A percentile compares a stretch with the other conserved stretches of the same genome.
These are phyloP conservation scores for Phalloptychus januarius DNA, from an alignment of 2,797 vertebrate genomes.

Conservation along the genomic window DNA sequence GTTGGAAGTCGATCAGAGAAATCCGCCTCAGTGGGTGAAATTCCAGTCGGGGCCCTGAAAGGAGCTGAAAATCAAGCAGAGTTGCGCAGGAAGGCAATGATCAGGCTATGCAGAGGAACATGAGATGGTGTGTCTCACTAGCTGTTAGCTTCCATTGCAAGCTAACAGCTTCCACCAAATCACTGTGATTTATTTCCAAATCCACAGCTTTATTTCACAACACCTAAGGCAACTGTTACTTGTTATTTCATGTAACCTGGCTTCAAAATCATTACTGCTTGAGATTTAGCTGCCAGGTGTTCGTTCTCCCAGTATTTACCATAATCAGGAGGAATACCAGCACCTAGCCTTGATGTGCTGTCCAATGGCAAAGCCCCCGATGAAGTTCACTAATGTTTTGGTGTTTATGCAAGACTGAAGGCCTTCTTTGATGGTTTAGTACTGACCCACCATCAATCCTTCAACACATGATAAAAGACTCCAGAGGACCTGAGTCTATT, in stretches of 20 bases:
- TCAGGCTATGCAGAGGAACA: too few relatives aligned
- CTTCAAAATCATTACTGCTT: background rate
- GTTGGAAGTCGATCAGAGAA: too few relatives aligned
- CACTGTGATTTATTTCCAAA: background rate
- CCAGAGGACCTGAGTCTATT: too few relatives aligned
- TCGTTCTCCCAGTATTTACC: background rate
- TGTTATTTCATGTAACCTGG: background rate
- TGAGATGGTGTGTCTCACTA: background rate
- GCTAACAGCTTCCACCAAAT: too few relatives aligned
- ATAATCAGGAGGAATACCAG: background rate
- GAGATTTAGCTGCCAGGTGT: background rate
- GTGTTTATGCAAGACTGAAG: background rate
- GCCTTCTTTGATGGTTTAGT: background rate
- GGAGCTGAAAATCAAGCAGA: too few relatives aligned
- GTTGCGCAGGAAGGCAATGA: too few relatives aligned
- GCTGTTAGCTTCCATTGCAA: background rate
- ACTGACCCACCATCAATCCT: background rate
- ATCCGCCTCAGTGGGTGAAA: too few relatives aligned
- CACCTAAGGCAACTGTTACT: background rate
- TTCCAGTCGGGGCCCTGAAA: too few relatives aligned
- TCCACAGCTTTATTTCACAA: background rate
- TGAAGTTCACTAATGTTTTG: background rate
- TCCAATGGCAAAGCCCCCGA: background rate
- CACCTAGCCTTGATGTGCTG: background rate
- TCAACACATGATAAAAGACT: background rate